A percentile compares a stretch with the other conserved stretches of the same genome.
Conservation (phyloP, 2,888 invertebrate genomes). For the Erebia aethiops region DNA sequence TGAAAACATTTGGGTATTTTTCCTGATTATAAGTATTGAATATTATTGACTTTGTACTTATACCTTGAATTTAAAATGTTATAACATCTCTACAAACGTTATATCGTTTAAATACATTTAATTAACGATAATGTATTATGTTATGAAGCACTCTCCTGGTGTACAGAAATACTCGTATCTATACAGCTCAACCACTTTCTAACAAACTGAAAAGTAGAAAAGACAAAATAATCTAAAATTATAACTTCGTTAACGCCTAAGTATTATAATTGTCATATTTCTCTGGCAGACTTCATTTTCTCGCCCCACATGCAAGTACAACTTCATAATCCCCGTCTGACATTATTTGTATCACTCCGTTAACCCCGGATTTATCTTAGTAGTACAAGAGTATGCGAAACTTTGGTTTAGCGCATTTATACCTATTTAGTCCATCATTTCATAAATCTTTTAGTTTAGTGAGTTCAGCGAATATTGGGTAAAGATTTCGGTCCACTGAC, state of each 20-base stretch:
- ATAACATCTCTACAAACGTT: no score
- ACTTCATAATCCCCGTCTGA: slow-evolving; percentile 30
- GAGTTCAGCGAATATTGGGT: no score
- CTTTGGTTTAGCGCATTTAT: not conserved
- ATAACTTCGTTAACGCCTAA: not conserved
- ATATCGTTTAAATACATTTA: no score
- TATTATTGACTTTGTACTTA: no score
- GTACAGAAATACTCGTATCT: no score
- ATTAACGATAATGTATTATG: no score
- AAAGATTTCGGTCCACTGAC: not conserved
- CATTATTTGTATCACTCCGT: slow-evolving; percentile 26
- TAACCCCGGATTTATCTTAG: slow-evolving; percentile 7
- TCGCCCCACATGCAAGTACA: slow-evolving; percentile 10
- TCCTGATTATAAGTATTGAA: no score
- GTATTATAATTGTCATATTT: not conserved
- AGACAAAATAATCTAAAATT: not conserved
- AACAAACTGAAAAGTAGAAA: no score
- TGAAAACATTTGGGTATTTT: no score
- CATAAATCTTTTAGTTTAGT: not conserved
- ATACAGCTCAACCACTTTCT: no score
- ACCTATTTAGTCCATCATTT: not conserved
- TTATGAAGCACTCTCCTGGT: no score
- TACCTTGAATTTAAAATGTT: no score
- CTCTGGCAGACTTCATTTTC: slow-evolving; percentile 11
- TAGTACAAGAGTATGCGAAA: not conserved